Base-by-base conservation (phyloP, 2,113 vertebrate species). In the Crotalus horridus region DNA sequence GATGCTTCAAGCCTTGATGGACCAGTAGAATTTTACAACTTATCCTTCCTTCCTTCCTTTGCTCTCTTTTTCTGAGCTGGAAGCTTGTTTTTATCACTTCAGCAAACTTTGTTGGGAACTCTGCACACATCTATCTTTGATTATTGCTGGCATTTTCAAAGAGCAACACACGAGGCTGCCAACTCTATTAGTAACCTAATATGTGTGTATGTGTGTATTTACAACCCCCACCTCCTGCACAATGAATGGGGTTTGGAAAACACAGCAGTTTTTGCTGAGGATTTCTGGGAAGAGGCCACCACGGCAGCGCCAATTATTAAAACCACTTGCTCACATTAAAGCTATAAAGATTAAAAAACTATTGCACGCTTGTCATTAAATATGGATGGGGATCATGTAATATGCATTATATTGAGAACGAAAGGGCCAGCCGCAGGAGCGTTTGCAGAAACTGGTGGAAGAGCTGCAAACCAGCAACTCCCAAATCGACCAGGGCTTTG, bases 321-420 rank as follows among this genome's bases (percentile, higher is more conserved):
- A 97, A 95, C 97, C 97, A 97, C 98, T 98, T 94, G 94, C 93
- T 97, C 96, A 96, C 96, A 98, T 97, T 97, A 97, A 98, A 96
- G 97, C 97, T 93, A 97, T 98, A 98, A 98, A 98, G 97, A 98
- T 98, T 97, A 97, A 97, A 98, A 97, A 97, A 64, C 89, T 97
- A 98, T 97, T 97, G 97, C 97, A 91, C 97, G 95, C 95, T 97
- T 97, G 97, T 91, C 96, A 98, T 98, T 97, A 98, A 98, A 97
- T 96, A 98, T 98, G 95, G 90, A 98, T 97, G 97, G 94, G 15
- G 95, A 92, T 97, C 96, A 98, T 98, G 97, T 91, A 98, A 97
- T 97, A 97, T 97, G 97, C 89, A 98, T 97, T 94, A 94, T 90
- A 96, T 89, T 91, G 86, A 96, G 95, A 97, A 8, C 39, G 95